phyloP scores from a whole-genome alignment of 2,888 invertebrate species.

The Leptopilina myrica region DNA sequence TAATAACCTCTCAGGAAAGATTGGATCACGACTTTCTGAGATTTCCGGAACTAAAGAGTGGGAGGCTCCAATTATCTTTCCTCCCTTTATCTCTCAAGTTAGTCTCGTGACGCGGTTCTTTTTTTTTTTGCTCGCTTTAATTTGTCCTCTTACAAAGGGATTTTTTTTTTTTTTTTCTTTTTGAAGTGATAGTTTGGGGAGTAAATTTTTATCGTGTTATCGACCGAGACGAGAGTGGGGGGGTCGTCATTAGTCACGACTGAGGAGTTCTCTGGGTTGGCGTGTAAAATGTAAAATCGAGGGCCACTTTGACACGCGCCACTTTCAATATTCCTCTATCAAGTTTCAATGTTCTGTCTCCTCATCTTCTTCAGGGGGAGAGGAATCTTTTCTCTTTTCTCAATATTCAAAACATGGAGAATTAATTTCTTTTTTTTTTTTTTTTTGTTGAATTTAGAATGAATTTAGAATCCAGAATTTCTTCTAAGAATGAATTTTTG shows the following conservation, averaged over 20 bases:
- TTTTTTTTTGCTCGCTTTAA: neutral
- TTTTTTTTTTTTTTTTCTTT: neutral
- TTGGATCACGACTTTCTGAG: constrained; percentile 16
- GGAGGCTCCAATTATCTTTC: constrained; percentile 6
- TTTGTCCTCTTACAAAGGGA: constrained; percentile 30
- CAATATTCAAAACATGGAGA: too few species aligned
- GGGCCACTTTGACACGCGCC: constrained; percentile 37
- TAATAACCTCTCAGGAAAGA: constrained; percentile 1
- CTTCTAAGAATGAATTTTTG: too few species aligned
- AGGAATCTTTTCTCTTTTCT: too few species aligned
- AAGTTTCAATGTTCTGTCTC: constrained; percentile 28
- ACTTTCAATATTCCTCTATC: constrained; percentile 40
- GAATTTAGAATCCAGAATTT: too few species aligned
- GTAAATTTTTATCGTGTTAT: constrained; percentile 33
- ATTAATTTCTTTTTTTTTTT: too few species aligned
- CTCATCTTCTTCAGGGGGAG: too few species aligned
- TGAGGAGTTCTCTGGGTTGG: neutral
- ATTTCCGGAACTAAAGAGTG: constrained; percentile 9
- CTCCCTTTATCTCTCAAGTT: neutral
- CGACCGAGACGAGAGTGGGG: constrained; percentile 18
- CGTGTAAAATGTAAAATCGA: constrained; percentile 43
- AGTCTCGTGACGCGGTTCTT: neutral
- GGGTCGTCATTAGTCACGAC: constrained; percentile 34
- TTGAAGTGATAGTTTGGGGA: neutral
- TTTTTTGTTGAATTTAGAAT: too few species aligned